Evolutionary conservation across 64 coral and sea anemone species (phyloP).

Genomic region (Montipora foliosa): DNA sequence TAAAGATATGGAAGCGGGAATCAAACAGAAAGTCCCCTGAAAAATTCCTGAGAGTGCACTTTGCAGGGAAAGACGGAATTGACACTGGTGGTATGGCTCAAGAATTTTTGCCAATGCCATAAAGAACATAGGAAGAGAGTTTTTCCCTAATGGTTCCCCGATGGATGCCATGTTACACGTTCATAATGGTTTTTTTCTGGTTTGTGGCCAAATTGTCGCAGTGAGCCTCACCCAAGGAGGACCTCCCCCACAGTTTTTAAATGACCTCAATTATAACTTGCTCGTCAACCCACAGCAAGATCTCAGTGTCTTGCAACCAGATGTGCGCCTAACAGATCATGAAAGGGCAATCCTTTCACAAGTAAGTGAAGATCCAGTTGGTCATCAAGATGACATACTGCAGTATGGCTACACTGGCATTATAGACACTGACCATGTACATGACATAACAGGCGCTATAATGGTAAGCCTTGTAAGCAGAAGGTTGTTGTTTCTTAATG

Average conservation of each 20-base stretch:
- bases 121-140: slow-evolving; percentile 64
- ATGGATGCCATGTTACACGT: slow-evolving; percentile 48
- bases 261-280: slow-evolving; percentile 6
- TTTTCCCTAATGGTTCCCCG: slow-evolving; percentile 72
- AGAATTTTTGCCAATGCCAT: slow-evolving; percentile 78
- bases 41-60: slow-evolving; percentile 65
- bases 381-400: slow-evolving; percentile 20
- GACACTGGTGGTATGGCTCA: slow-evolving; percentile 78
- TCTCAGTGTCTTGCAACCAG: slow-evolving; percentile 9
- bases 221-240: slow-evolving; percentile 67
- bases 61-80: slow-evolving; percentile 84
- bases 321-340: slow-evolving; percentile 16
- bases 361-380: slow-evolving; percentile 36
- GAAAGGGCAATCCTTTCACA: not conserved
- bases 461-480: slow-evolving; percentile 52
- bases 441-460: slow-evolving; percentile 24
- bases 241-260: slow-evolving; percentile 55
- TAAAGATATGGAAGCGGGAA: not conserved
- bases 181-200: slow-evolving; percentile 54
- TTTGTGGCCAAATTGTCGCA: slow-evolving; percentile 71
- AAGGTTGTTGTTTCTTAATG: slow-evolving; percentile 51
- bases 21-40: slow-evolving; percentile 19
- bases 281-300: slow-evolving; percentile 53
- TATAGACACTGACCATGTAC: slow-evolving; percentile 1
- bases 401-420: slow-evolving; percentile 70